Evolutionary conservation across 2,888 invertebrate species (phyloP), one percentile per base, ranked within the genome.

Genomic region (Pharmacophagus antenor): DNA sequence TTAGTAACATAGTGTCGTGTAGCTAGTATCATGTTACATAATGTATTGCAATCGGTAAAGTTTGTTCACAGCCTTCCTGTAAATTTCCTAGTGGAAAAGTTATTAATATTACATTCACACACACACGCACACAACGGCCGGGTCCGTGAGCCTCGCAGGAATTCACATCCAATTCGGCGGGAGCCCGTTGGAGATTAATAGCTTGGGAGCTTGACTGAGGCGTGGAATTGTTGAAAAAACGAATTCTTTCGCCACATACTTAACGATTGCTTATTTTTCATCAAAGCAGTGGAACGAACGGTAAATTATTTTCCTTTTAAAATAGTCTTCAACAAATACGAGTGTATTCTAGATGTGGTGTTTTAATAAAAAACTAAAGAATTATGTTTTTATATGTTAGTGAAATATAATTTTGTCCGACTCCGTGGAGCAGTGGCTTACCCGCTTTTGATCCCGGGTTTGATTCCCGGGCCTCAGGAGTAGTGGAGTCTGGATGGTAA

Each of bases 191-290:
- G 18, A 46, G 55, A 55, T 60, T 55, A 44, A 55, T 50, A 31
- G 31, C 44, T 23, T 37, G 41, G 44, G 15, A 54, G 6, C 25
- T 23, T 25, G 10, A 31, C 15, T 54, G 54, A 54, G 31, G 55
- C 50, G 55, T n/a, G 31, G 55, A 41, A 58, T 42, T 37, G 44
- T 20, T 44, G 55, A 60, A 60, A 58, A 55, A 60, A 49, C 59
- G 55, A 55, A 42, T 60, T 58, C 23, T n/a, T 21, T 18, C 17
- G 8, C 10, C 27, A 15, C 53, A 44, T 44, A 50, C 59, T 54
- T 49, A 59, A 54, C 49, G 42, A 1, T 44, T 18, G n/a, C 37
- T 37, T 37, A 37, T 37, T 37, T 31, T 15, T 37, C 37, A 37
- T 37, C 37, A 37, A 37, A 37, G n/a, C 3, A 15, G 15, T 15